Base-by-base conservation (phyloP, 2,113 vertebrate genomes). In the Lagopus leucura region DNA sequence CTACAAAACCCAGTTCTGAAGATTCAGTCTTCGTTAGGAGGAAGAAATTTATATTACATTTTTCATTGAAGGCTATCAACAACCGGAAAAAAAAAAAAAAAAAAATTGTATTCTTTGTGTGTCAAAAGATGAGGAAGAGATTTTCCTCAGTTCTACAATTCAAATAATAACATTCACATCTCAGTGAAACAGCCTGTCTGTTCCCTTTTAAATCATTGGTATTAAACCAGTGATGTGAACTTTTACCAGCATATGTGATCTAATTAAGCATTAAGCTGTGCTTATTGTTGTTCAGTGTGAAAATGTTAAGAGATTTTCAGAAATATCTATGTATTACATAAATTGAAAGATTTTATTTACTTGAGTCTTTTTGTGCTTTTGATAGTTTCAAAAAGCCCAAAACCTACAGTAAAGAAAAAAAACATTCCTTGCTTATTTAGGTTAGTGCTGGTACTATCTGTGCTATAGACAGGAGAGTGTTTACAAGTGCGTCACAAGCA, bases 111-210 rank as follows among this genome's bases (percentile, higher is more conserved):
- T 86, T 89, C 54, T 82, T 83, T 55, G 12, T 48, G 60, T 88
- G 63, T 55, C 32, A 73, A 73, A 92, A 77, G 72, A 27, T 69
- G 38, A 76, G 71, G 32, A 83, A 88, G 32, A 85, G 7, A 61
- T 69, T 87, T 91, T 89, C 12, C 5, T 79, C 47, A 81, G 36
- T 66, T 85, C 74, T 78, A 38, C 79, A 88, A 80, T 88, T 85
- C 36, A 76, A 84, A 85, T 54, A 6, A 57, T 79, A 66, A 88
- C 69, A 77, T 58, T 84, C 11, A 3, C 32, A 36, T 61, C 61
- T 83, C 4, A 6, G 7, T 36, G 20, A 54, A 70, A 63, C 11
- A 67, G 38, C 71, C 34, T 78, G 40, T 74, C 42, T 76, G 42
- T n/a, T 90, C 36, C 45, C 5, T 75, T 88, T 82, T 48, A 87